Base-by-base conservation (phyloP, 2,113 vertebrate species). In the Epinephelus lanceolatus region DNA sequence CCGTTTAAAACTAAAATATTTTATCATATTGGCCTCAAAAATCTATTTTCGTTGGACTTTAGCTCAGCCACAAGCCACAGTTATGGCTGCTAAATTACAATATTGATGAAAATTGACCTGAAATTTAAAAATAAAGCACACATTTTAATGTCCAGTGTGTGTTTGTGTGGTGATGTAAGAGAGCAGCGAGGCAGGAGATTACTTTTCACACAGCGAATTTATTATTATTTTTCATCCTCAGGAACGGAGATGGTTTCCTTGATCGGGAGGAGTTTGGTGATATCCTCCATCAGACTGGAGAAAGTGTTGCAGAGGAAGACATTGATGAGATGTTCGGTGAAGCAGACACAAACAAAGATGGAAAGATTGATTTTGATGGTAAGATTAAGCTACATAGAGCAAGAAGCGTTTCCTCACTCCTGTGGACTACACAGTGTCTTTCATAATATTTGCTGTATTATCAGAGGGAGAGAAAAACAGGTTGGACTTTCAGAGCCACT, bases 301-400 rank as follows among this genome's bases (percentile, higher is more conserved):
- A 96, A 42, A 6, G 83, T 0, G 76, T 96, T 4, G 57, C 85
- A 67, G 96, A 96, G 17, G 96, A 96, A n/a, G 96, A 96, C 19
- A 93, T 96, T 4, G 95, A 96, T 33, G 95, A 96, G 83, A 94
- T 96, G 88, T 95, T 96, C 49, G 92, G 88, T 0, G 96, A 96
- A 23, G 89, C 95, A 0, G 96, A 96, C 93, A 81, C 84, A 40
- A 96, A 96, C 91, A 96, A 96, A 78, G 96, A 96, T 23, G 95
- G 95, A 72, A 96, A 95, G 90, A 88, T 96, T 40, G 96, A 96
- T 89, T 96, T 96, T 90, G 96, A 96, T 73, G 96, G 96, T 96
- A 81, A 92, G 90, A 47, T n/a, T 45, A 25, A 56, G 33, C n/a
- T 6, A 9, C 13, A 21, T 8, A 23, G 4, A 69, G 7, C 1